Base-by-base conservation (phyloP, 2,797 vertebrate species). In the Valencia hispanica region DNA sequence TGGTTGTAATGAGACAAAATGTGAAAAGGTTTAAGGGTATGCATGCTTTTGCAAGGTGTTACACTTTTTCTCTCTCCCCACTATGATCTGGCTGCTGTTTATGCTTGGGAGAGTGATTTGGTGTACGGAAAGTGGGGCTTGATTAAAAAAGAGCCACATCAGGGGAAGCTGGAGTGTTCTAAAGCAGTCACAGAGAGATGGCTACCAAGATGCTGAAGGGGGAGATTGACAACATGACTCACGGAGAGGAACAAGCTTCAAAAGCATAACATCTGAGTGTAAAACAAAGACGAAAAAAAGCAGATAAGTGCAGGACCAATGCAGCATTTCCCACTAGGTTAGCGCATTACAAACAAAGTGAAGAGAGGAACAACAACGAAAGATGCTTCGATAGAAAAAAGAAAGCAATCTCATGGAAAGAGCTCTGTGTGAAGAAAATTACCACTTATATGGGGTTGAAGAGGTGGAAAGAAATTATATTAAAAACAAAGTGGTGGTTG, bases 41-140 rank as follows among this genome's bases (percentile, higher is more conserved):
- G 20, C 12, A 27, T 43, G 12, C 22, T 68, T 68, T 41, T n/a
- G 22, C 22, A 43, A 27, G 11, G 36, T 1, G 14, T 25, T 17
- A 15, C 12, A 43, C 25, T n/a, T 41, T 63, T n/a, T 55, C 25
- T 55, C 51, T 70, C 48, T 68, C 73, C 65, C 72, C 78, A 77
- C 75, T 45, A 65, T 86, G 78, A 82, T 80, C 84, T 79, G 79
- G 77, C 80, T 73, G n/a, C 6, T 87, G 79, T 90, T 90, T 87
- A 85, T 90, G 88, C 87, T 87, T 88, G 81, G 84, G 79, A 91
- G 86, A 88, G 80, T 41, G 73, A 88, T 92, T 90, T 90, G 88
- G 89, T 89, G 82, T 86, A 87, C 77, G 8, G 77, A 86, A 89
- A 90, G 91, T 86, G 72, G 72, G 77, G 79, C 84, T 91, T 93